Conservation (phyloP, 1,140 invertebrate genomes). For the Colletes latitarsis region DNA sequence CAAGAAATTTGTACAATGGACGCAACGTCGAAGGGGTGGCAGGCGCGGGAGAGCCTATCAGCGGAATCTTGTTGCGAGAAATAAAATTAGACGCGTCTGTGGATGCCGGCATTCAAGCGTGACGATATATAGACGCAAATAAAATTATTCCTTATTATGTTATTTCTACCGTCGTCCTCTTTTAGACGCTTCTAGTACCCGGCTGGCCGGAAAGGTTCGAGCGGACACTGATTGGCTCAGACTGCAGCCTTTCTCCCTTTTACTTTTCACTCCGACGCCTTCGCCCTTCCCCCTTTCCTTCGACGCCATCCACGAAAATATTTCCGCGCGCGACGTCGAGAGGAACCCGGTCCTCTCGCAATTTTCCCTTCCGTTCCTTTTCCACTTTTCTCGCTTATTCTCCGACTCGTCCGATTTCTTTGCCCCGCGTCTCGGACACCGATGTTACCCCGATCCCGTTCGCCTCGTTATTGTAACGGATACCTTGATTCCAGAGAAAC, state of each 20-base stretch:
- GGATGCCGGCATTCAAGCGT: slow-evolving; percentile 16
- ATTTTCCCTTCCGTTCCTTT: slow-evolving; percentile 46
- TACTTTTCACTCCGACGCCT: slow-evolving; percentile 30
- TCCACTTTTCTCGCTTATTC: slow-evolving; percentile 9
- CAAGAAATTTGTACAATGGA: neutral
- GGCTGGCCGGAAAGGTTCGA: slow-evolving; percentile 51
- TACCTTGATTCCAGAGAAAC: slow-evolving; percentile 17
- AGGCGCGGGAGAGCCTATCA: neutral
- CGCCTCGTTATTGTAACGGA: slow-evolving; percentile 24
- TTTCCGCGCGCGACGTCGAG: slow-evolving; percentile 26
- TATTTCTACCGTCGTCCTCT: slow-evolving; percentile 58
- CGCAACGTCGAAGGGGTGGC: neutral
- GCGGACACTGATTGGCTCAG: slow-evolving; percentile 69
- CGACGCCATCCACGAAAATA: slow-evolving; percentile 23
- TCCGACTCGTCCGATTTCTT: neutral
- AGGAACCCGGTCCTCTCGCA: neutral
- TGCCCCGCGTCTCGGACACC: neutral
- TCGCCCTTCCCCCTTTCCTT: slow-evolving; percentile 5
- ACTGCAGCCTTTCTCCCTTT: slow-evolving; percentile 49
- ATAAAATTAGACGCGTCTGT: slow-evolving; percentile 63
- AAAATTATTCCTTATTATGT: slow-evolving; percentile 74
- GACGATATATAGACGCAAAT: slow-evolving; percentile 64
- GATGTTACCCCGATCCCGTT: neutral
- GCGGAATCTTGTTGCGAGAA: slow-evolving; percentile 36
- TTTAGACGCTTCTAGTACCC: slow-evolving; percentile 12